Evolutionary conservation across 2,797 vertebrate genomes (phyloP), one percentile per base, ranked within the genome.

Genomic region (Sebastes itinus): DNA sequence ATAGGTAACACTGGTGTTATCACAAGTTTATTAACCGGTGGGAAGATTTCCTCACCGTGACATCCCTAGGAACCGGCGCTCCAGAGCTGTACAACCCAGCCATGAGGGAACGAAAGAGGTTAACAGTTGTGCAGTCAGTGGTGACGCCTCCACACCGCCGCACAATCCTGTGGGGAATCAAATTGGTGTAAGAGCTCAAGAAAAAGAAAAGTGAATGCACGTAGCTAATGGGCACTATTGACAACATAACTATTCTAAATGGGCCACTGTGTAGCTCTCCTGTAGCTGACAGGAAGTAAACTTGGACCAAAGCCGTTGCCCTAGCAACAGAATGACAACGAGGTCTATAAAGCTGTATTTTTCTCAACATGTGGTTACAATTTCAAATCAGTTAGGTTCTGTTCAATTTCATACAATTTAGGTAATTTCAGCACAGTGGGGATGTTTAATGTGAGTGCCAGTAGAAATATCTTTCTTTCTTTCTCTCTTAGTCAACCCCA

Each of bases 351-450:
- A 76, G 54, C 64, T 4, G 20, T 66, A 6, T 71, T 35, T 64
- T 23, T 27, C 33, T 55, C 20, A 10, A 7, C 1, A 0, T 74
- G 58, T 69, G 49, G 55, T 35, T 62, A 49, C 5, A 10, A 27
- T 3, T 35, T 86, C 55, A 49, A 52, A 42, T 79, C 62, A 54
- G 27, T n/a, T 72, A 10, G 76, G 9, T 22, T 28, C 42, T 72
- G 11, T 12, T 32, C 0, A 22, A 49, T 75, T 20, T 73, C 7
- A 54, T 58, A 14, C 11, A 28, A 18, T 54, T 20, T 63, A 14
- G 69, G 33, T 59, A 1, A 3, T 65, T 56, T 61, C 16, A 20
- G 52, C 25, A 4, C 52, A 46, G 28, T 16, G 12, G 28, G 23
- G 20, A 38, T 60, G 1, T 10, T 25, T 55, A 20, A 61, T 42